Base-by-base conservation (phyloP, 2,888 invertebrate genomes). In the Archips crataeganus region DNA sequence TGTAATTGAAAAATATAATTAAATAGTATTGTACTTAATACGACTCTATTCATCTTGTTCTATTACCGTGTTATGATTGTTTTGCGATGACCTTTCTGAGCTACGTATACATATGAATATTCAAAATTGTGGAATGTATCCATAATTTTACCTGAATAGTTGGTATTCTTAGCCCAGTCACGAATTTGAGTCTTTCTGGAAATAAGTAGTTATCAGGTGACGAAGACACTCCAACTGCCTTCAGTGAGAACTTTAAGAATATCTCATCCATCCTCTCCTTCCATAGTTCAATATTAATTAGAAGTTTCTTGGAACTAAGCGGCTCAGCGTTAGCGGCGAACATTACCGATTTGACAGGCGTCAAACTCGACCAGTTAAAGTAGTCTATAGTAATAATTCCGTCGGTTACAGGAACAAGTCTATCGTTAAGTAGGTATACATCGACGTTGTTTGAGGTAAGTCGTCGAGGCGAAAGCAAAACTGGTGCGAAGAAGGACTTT, bases 401-500 rank as follows among this genome's bases (percentile, higher is more conserved):
- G 67, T 95, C 85, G 1, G 81, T 69, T 42, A 91, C 90, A 9
- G 86, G 90, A 42, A 85, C 87, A 71, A 95, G 89, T 79, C 94
- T 88, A 84, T 97, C 97, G 67, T 97, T 97, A 11, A 97, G 93
- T 0, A 96, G 86, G 67, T 95, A 96, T 11, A 97, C 90, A 67
- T 95, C 93, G 0, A 97, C 88, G 42, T 95, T 90, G 23, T 95
- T 90, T 0, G 91, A 84, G 0, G 84, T 68, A 10, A 94, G 92
- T 13, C 95, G 85, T 51, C 96, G 93, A 0, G 95, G 95, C 0
- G 95, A 96, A 23, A 97, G 95, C 32, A 97, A 94, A 34, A 97
- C 92, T 0, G 97, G 97, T 0, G 97, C 96, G 85, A 99, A 98
- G 85, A 99, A 99, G 1, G 97, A 95, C 79, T 95, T 95, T 0